Base-by-base conservation (phyloP, 2,113 vertebrate genomes). In the Syngnathus scovelli region DNA sequence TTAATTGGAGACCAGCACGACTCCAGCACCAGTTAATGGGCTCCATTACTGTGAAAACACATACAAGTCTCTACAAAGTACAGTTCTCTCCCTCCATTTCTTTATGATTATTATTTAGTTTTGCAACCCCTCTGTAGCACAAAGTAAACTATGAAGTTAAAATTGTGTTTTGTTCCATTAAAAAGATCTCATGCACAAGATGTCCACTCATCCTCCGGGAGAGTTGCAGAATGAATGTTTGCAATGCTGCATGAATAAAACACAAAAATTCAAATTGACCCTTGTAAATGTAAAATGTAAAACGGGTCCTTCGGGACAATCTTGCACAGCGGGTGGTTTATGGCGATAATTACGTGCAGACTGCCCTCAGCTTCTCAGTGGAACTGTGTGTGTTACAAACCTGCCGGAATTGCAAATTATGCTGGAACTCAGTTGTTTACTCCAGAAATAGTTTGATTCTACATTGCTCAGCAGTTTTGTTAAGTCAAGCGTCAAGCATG, bases 1-100 rank as follows among this genome's bases (percentile, higher is more conserved):
- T 62, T 65, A 69, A 59, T 48, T 51, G 46, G 9, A 66, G 58
- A 52, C 49, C 69, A 58, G 54, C 78, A 60, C 66, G 80, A 71
- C 67, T 72, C 76, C 67, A 63, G 61, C 71, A 74, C 63, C 64
- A 70, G 60, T 70, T 71, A 66, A 75, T 72, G 15, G 39, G 41
- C 39, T 75, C 49, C 76, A 75, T 75, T 82, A 75, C 71, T 69
- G 51, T 72, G 33, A 72, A 63, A 54, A 65, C 44, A 78, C 73
- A 62, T 23, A 41, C 48, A 27, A 52, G 27, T 61, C 27, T 74
- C 70, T 68, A 66, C 41, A 63, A 38, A 23, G 44, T 4, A 1
- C 64, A 59, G 36, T 44, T 64, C 23, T 60, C n/a, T 9, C 8
- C 37, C 7, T 55, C 33, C 2, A 23, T 13, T 33, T 19, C 6